These are phyloP conservation scores for Phorcus lineatus DNA, from an alignment of 2,888 invertebrate genomes.

Conservation along the genomic window DNA sequence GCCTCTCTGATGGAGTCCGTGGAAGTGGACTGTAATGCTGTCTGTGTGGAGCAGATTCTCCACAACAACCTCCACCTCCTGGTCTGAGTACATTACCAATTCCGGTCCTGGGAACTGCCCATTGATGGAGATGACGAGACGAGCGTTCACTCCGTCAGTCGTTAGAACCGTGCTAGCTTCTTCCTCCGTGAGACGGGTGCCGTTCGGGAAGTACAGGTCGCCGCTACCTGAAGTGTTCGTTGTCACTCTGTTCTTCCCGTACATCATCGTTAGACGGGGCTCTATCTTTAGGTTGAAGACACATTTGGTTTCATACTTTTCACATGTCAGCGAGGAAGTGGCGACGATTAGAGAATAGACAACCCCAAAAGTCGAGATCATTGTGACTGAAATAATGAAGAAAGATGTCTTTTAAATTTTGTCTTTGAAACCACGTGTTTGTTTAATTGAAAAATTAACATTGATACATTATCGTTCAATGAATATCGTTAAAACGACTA, in stretches of 20 bases:
- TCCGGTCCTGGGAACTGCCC: slow-evolving; percentile 57
- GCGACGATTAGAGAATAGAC: no score
- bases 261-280: slow-evolving; percentile 44
- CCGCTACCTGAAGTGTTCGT: background rate
- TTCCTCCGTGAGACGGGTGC: background rate
- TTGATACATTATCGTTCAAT: no score
- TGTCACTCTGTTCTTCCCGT: slow-evolving; percentile 25
- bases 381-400: no score
- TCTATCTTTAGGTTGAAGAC: slow-evolving; percentile 39
- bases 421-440: no score
- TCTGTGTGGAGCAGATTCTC: slow-evolving; percentile 50
- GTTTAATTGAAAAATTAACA: no score
- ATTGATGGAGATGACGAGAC: slow-evolving; percentile 53
- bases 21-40: slow-evolving; percentile 53
- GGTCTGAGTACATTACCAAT: slow-evolving; percentile 51
- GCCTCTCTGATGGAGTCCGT: slow-evolving; percentile 51
- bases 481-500: no score
- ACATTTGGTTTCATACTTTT: slow-evolving; percentile 27
- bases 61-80: slow-evolving; percentile 40
- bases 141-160: slow-evolving; percentile 45
- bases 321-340: background rate
- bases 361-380: no score
- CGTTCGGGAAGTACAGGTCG: slow-evolving; percentile 27
- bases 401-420: no score
- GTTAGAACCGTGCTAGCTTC: slow-evolving; percentile 45